phyloP scores from a whole-genome alignment of 2,888 invertebrate genomes.

The Stegana nigrithorax region DNA sequence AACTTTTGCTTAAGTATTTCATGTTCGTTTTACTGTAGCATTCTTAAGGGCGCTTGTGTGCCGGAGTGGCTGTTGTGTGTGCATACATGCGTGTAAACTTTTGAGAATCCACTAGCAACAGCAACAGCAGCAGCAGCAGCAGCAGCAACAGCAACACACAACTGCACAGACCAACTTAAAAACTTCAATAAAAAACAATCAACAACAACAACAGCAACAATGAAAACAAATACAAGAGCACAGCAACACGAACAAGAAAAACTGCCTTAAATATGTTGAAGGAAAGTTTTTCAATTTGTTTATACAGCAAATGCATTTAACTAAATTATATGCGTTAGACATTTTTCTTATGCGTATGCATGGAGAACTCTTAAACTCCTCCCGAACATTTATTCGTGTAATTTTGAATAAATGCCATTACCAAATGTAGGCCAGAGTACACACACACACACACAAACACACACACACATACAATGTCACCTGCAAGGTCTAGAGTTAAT shows the following conservation, averaged over 20 bases:
- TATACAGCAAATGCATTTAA: constrained; percentile 46
- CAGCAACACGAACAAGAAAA: no score
- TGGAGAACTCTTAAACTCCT: neutral
- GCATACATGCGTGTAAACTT: neutral
- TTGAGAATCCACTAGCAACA: neutral
- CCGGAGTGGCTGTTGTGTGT: neutral
- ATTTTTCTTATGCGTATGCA: constrained; percentile 43
- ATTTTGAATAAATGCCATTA: constrained; percentile 35
- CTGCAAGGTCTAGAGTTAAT: neutral
- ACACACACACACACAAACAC: constrained; percentile 7
- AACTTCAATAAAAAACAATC: no score
- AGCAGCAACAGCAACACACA: neutral
- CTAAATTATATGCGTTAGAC: constrained; percentile 52
- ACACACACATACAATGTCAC: constrained; percentile 13
- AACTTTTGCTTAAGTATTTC: no score
- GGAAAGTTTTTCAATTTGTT: constrained; percentile 56
- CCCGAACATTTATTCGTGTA: neutral
- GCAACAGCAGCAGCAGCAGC: constrained; percentile 32
- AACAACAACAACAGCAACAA: no score
- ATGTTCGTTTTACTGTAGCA: no score
- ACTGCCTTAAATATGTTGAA: no score
- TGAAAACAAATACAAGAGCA: no score
- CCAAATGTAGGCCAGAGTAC: neutral
- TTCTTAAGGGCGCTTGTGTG: no score
- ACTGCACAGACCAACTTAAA: no score